A percentile compares a stretch with the other conserved stretches of the same genome.
Conservation (phyloP, 2,113 vertebrate genomes). For the Eretmochelys imbricata region DNA sequence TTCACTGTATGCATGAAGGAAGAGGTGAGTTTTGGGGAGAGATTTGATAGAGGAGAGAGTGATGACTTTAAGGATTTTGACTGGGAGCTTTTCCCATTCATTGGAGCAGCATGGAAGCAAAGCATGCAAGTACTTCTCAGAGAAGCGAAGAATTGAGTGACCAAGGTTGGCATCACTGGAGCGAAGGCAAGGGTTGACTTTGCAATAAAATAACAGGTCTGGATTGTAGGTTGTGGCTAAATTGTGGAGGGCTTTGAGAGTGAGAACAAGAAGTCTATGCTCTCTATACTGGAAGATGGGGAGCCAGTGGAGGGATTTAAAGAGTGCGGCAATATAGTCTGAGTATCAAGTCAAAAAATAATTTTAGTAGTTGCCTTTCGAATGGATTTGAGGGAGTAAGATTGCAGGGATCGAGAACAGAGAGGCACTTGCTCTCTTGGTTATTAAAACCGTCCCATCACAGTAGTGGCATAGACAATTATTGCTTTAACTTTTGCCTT, state of each 20-base stretch:
- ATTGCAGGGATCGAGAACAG: background rate
- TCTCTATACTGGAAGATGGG: background rate
- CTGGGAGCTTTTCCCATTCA: background rate
- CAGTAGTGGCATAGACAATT: background rate
- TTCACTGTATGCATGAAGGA: too few species aligned
- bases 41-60: too few species aligned
- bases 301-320: background rate
- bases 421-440: background rate
- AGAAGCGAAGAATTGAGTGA: background rate
- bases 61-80: too few species aligned
- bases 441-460: background rate
- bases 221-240: background rate
- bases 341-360: background rate
- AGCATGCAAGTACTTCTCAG: background rate
- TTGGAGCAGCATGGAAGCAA: too few species aligned
- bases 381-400: background rate
- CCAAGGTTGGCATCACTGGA: background rate
- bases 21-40: too few species aligned
- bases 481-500: background rate
- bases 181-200: too few species aligned
- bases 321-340: background rate
- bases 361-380: background rate
- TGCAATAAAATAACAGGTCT: background rate
- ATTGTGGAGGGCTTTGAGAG: background rate
- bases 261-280: background rate